phyloP scores from a whole-genome alignment of 2,113 vertebrate species.

The Motacilla alba region DNA sequence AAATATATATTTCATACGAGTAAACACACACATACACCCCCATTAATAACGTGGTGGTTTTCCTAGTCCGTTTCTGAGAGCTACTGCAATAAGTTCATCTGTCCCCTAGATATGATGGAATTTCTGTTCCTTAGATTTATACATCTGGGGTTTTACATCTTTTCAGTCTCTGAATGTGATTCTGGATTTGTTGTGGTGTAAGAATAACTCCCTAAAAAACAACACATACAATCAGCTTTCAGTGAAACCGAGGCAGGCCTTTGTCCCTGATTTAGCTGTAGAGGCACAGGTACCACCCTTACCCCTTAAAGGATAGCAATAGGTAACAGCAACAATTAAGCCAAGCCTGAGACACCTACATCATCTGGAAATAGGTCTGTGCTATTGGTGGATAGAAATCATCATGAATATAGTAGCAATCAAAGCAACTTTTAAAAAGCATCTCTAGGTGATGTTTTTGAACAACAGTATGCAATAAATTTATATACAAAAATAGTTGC shows the following conservation, averaged over 20 bases:
- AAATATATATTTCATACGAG: conserved; percentile 59
- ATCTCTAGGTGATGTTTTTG: not conserved
- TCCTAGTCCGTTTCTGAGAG: conserved; percentile 3
- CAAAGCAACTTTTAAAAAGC: not conserved
- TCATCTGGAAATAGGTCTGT: not conserved
- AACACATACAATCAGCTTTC: not conserved
- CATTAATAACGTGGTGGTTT: conserved; percentile 47
- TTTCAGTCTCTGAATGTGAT: not conserved
- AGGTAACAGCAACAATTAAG: not conserved
- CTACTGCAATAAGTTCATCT: conserved; percentile 37
- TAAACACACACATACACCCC: conserved; percentile 21
- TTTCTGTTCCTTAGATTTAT: conserved; percentile 43
- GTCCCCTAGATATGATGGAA: conserved; percentile 29
- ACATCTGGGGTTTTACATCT: not conserved
- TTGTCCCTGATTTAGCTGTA: not conserved
- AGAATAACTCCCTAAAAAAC: not conserved
- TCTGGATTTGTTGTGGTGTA: not conserved
- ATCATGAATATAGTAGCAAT: not conserved
- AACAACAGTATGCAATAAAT: not conserved
- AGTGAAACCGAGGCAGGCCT: not conserved
- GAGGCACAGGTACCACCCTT: not conserved
- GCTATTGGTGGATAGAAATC: not conserved
- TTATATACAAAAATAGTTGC: not conserved
- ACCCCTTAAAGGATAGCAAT: not conserved
- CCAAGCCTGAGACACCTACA: not conserved